A percentile compares a stretch with the other conserved stretches of the same genome.
Evolutionary conservation across 2,888 invertebrate species (phyloP).

Genomic region (Pseudeuparius sepicola): DNA sequence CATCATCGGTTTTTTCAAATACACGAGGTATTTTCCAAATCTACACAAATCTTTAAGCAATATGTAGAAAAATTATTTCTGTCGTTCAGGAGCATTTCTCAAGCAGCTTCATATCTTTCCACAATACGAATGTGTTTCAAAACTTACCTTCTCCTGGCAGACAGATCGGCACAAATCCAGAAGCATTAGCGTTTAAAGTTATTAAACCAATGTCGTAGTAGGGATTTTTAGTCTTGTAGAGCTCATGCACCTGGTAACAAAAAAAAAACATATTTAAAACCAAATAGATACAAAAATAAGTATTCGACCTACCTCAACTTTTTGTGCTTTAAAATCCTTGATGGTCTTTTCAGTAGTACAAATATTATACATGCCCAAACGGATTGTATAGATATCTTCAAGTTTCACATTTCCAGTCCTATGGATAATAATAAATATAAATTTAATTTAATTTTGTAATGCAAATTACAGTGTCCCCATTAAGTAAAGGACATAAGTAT

Average conservation of each 20-base stretch:
- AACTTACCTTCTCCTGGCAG: constrained; percentile 30
- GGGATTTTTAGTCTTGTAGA: constrained; percentile 31
- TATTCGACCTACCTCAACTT: no score
- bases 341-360: constrained; percentile 31
- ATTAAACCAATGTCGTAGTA: constrained; percentile 36
- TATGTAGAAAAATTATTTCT: neutral
- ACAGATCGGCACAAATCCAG: constrained; percentile 32
- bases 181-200: constrained; percentile 29
- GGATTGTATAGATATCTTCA: constrained; percentile 31
- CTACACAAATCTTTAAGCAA: no score
- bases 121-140: neutral
- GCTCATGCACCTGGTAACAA: constrained; percentile 33
- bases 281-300: no score
- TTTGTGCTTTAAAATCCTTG: constrained; percentile 27
- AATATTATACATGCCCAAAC: constrained; percentile 34
- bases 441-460: no score
- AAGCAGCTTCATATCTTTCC: no score
- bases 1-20: no score
- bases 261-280: no score
- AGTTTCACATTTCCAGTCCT: constrained; percentile 24
- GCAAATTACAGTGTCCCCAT: no score
- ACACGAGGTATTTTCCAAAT: no score
- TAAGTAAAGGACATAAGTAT: no score
- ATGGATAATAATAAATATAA: no score
- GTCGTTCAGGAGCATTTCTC: no score